A percentile compares a stretch with the other conserved stretches of the same genome.
phyloP scores from a whole-genome alignment of 1,140 invertebrate species.

The Sitobion miscanthi region DNA sequence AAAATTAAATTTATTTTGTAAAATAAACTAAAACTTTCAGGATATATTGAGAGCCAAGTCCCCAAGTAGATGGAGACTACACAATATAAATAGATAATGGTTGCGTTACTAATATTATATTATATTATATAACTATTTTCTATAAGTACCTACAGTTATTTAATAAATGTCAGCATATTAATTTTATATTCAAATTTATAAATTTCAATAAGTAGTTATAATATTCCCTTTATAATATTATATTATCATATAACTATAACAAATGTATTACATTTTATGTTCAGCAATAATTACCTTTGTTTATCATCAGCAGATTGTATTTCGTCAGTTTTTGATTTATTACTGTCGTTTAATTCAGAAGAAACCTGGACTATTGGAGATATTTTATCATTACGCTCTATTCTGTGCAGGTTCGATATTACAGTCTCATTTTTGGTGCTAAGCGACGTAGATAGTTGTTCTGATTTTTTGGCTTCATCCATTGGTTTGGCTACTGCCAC shows the following conservation, averaged over 20 bases:
- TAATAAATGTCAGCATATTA: neutral
- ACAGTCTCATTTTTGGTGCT: neutral
- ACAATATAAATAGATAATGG: too few species aligned
- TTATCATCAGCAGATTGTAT: neutral
- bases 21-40: too few species aligned
- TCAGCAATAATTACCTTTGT: neutral
- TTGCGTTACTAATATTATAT: too few species aligned
- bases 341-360: neutral
- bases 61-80: too few species aligned
- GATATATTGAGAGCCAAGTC: too few species aligned
- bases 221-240: neutral
- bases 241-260: neutral
- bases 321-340: neutral
- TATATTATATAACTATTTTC: too few species aligned
- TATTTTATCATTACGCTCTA: neutral
- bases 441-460: neutral
- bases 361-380: neutral
- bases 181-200: neutral
- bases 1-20: too few species aligned
- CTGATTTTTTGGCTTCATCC: neutral
- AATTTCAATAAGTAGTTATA: neutral
- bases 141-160: neutral
- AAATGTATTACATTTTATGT: neutral
- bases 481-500: constrained; percentile 25
- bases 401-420: neutral